phyloP scores from a whole-genome alignment of 2,797 vertebrate species.

The Helarctos malayanus region DNA sequence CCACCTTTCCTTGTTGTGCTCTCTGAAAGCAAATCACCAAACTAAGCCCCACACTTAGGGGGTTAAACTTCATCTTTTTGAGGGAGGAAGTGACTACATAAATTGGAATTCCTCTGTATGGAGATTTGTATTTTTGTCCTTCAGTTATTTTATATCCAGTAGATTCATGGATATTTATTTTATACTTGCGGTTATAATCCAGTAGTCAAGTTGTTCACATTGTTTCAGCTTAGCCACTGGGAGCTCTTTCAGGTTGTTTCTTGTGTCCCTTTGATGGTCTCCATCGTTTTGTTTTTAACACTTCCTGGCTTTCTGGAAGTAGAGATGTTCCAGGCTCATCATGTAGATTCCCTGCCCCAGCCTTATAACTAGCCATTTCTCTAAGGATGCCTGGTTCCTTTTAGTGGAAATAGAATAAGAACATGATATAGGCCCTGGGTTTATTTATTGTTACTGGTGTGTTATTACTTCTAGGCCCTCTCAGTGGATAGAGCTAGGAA shows the following conservation, averaged over 20 bases:
- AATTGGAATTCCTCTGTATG: not conserved
- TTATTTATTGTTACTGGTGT: not conserved
- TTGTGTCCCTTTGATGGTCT: not conserved
- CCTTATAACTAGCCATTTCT: conserved; percentile 8
- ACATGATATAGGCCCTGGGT: not conserved
- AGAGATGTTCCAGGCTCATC: not conserved
- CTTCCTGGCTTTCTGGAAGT: not conserved
- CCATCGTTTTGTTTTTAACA: conserved; percentile 21
- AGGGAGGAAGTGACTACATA: not conserved
- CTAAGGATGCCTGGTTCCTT: not conserved
- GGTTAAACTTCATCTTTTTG: not conserved
- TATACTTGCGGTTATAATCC: not conserved
- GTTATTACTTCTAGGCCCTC: not conserved
- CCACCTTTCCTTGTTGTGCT: not conserved
- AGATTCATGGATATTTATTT: not conserved
- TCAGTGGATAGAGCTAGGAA: not conserved
- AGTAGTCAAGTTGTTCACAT: not conserved
- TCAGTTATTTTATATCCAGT: conserved; percentile 26
- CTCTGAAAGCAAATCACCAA: not conserved
- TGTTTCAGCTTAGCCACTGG: not conserved
- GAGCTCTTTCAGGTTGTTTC: not conserved
- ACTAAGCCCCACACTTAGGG: not conserved
- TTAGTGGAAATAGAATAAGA: not conserved
- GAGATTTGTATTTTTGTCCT: conserved; percentile 35
- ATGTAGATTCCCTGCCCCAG: not conserved